Evolutionary conservation across 2,797 vertebrate species (phyloP), one percentile per base, ranked within the genome.

Genomic region (Simalia tracyae): DNA sequence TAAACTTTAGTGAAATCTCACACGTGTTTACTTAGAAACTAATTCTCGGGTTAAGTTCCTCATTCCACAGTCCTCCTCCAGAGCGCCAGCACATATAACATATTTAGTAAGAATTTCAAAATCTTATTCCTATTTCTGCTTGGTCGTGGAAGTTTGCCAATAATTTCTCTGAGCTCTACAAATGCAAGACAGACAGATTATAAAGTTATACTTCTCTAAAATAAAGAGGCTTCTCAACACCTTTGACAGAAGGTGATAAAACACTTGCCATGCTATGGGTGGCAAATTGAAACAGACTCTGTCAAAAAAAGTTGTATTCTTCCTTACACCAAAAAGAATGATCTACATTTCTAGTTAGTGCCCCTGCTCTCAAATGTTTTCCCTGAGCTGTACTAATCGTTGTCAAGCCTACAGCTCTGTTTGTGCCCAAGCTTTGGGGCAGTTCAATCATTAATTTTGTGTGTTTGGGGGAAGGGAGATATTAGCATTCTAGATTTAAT

Each of bases 361-460:
- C 50, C 57, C 59, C 11, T 85, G 89, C 84, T 84, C 31, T 19
- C 90, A 81, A 46, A 81, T 81, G 24, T 81, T 81, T 81, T 46
- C 36, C 8, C 68, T 76, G 19, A 81, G 9, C 19, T 81, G 36
- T 11, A 46, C 36, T 4, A 36, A 81, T 87, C 36, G 36, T 81
- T 11, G 0, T 0, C n/a, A 46, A n/a, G 17, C 10, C n/a, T 24
- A 5, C 50, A 26, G 12, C 50, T 59, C n/a, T 4, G 15, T 11
- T 60, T 61, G 50, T 88, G 28, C 90, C 90, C 94, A 87, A 84
- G 46, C 61, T 89, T 28, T 93, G 88, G 91, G 87, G 86, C 63
- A 90, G 61, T 46, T 86, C 87, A 86, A 10, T 86, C 15, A 86
- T 86, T 57, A 31, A 86, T 28, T 60, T 19, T 12, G 26, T 85